A percentile compares a stretch with the other conserved stretches of the same genome.
Evolutionary conservation across 2,797 vertebrate species (phyloP).

Genomic region (Lemur catta): DNA sequence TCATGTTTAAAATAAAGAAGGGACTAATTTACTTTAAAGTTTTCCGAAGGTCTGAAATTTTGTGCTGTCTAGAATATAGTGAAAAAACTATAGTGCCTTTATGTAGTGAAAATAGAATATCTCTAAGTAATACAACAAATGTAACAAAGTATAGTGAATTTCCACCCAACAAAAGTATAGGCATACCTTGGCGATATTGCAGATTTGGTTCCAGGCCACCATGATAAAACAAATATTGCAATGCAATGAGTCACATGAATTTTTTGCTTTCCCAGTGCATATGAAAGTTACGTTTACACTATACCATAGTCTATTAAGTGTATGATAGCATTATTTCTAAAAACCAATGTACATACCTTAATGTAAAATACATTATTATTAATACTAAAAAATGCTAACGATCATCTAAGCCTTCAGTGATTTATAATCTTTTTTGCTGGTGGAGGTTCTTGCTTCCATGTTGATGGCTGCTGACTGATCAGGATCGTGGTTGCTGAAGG

Average conservation of each 20-base stretch:
- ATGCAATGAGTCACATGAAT: neutral
- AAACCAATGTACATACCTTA: neutral
- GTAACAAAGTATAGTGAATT: neutral
- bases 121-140: neutral
- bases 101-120: neutral
- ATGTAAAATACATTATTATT: neutral
- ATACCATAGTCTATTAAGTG: neutral
- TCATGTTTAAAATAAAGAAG: slow-evolving; percentile 30
- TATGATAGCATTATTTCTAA: neutral
- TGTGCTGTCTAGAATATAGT: neutral
- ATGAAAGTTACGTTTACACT: neutral
- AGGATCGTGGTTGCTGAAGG: neutral
- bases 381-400: neutral
- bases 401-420: neutral
- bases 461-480: neutral
- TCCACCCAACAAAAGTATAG: neutral
- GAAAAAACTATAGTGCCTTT: neutral
- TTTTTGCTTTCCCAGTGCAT: neutral
- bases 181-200: neutral
- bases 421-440: neutral
- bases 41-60: neutral
- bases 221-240: neutral
- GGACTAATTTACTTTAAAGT: neutral
- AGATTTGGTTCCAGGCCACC: neutral
- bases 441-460: neutral